These are phyloP conservation scores for Mycetomoellerius zeteki DNA, from an alignment of 1,140 invertebrate genomes.

Conservation along the genomic window DNA sequence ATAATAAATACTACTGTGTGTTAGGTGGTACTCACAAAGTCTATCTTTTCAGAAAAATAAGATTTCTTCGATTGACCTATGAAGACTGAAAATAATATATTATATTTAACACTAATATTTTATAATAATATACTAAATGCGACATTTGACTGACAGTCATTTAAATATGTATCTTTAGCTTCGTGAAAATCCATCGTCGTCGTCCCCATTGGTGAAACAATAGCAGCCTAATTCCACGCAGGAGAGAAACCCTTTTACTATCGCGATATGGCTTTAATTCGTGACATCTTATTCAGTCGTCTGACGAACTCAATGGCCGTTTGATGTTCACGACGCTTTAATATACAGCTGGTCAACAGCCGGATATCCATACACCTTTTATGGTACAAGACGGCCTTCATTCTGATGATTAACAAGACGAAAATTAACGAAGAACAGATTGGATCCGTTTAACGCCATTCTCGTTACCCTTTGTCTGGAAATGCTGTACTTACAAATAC, in stretches of 20 bases:
- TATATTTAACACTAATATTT: no score
- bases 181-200: constrained; percentile 46
- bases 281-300: constrained; percentile 44
- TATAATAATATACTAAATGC: neutral
- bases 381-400: neutral
- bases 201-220: constrained; percentile 65
- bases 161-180: constrained; percentile 39
- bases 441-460: constrained; percentile 59
- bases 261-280: constrained; percentile 60
- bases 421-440: constrained; percentile 58
- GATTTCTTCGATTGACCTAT: neutral
- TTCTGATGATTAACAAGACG: constrained; percentile 58
- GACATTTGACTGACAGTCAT: neutral
- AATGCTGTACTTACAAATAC: constrained; percentile 46
- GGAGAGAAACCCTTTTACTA: constrained; percentile 56
- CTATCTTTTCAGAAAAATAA: neutral
- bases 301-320: constrained; percentile 58
- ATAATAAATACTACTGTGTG: neutral
- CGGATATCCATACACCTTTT: constrained; percentile 30
- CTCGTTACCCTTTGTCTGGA: constrained; percentile 59
- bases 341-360: constrained; percentile 24
- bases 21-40: neutral
- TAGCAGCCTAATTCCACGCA: constrained; percentile 73
- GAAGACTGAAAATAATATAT: neutral
- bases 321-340: constrained; percentile 66